phyloP scores from a whole-genome alignment of 2,888 invertebrate genomes.

The Cephus pygmeus region DNA sequence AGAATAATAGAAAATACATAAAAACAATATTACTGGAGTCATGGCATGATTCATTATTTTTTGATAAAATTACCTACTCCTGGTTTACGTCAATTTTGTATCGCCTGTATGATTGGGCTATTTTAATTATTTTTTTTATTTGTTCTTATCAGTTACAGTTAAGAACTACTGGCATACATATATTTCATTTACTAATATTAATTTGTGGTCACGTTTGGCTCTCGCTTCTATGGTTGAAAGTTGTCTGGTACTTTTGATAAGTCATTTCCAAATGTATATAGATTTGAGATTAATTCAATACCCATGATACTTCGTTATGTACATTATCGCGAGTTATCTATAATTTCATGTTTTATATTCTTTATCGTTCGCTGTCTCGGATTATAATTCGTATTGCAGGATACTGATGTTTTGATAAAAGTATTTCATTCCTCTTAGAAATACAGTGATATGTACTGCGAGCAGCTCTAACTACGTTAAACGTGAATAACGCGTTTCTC shows the following conservation, averaged over 20 bases:
- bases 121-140: neutral
- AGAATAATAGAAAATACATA: too few species aligned
- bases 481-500: neutral
- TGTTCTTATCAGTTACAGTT: neutral
- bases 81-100: neutral
- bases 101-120: neutral
- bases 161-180: too few species aligned
- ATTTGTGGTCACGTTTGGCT: neutral
- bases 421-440: neutral
- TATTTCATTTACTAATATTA: too few species aligned
- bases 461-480: neutral
- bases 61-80: neutral
- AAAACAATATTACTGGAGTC: neutral
- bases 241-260: neutral
- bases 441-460: neutral
- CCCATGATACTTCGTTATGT: neutral
- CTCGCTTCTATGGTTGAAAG: neutral
- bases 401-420: neutral
- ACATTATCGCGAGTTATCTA: neutral
- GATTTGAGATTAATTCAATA: too few species aligned
- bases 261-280: too few species aligned
- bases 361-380: neutral
- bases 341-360: neutral
- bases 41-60: neutral
- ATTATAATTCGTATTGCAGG: neutral